Evolutionary conservation across 2,113 vertebrate genomes (phyloP).

Genomic region (Chlorodrepanis virens): DNA sequence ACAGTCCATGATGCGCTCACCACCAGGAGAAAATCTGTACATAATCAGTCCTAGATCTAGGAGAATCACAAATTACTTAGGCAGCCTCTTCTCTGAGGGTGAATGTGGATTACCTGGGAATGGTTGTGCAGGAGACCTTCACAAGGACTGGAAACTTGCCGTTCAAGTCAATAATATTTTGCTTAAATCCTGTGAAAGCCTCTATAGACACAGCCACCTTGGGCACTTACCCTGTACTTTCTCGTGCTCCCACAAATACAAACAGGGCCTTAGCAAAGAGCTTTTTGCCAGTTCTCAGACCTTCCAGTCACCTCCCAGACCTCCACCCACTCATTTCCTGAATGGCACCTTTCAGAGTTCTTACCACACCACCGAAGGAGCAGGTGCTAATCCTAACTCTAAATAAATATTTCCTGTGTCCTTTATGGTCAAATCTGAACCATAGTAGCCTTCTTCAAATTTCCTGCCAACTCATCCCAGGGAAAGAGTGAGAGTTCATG

Average conservation of each 20-base stretch:
- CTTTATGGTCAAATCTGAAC: conserved; percentile 51
- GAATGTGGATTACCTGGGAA: background rate
- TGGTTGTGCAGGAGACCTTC: background rate
- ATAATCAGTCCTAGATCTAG: background rate
- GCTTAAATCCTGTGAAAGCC: background rate
- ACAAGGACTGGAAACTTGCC: background rate
- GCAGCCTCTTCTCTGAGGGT: background rate
- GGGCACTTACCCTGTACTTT: background rate
- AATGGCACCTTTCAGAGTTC: conserved; percentile 65
- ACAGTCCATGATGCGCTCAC: background rate
- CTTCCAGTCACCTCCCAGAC: conserved; percentile 56
- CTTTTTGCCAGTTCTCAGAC: background rate
- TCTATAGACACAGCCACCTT: background rate
- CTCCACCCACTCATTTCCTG: conserved; percentile 60
- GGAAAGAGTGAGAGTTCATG: background rate
- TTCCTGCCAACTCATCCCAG: background rate
- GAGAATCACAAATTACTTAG: background rate
- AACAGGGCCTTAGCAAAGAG: conserved; percentile 30
- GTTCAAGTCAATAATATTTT: background rate
- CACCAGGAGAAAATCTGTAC: background rate
- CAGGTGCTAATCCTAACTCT: conserved; percentile 71
- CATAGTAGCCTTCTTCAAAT: conserved; percentile 1
- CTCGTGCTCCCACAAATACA: background rate
- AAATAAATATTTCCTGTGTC: conserved; percentile 76
- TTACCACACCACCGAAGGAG: conserved; percentile 41